phyloP scores from a whole-genome alignment of 2,888 invertebrate genomes.

The Ichneumoninae sp. region DNA sequence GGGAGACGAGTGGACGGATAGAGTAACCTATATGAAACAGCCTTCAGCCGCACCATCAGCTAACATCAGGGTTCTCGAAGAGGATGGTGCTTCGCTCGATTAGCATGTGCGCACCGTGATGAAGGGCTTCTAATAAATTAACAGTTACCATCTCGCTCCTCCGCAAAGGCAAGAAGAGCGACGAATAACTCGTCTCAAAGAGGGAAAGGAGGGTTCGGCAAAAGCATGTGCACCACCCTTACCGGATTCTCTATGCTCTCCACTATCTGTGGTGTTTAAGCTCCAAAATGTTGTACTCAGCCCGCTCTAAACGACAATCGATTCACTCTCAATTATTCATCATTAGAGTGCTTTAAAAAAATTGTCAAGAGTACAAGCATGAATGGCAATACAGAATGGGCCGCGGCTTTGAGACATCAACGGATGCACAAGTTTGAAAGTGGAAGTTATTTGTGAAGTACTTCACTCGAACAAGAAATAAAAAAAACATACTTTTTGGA shows the following conservation, averaged over 20 bases:
- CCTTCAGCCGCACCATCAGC: conserved; percentile 45
- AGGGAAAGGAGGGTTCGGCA: conserved; percentile 49
- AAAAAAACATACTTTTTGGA: too few relatives aligned
- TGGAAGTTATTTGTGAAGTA: too few relatives aligned
- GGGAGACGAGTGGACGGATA: conserved; percentile 16
- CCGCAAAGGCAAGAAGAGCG: conserved; percentile 20
- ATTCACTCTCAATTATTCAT: conserved; percentile 38
- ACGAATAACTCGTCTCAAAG: conserved; percentile 33
- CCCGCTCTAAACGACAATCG: conserved; percentile 40
- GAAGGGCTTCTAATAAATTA: conserved; percentile 62
- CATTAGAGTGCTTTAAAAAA: background rate
- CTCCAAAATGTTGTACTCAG: conserved; percentile 15
- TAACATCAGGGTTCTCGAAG: conserved; percentile 42
- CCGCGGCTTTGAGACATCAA: too few relatives aligned
- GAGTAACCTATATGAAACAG: conserved; percentile 46
- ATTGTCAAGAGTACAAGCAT: too few relatives aligned
- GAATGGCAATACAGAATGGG: background rate
- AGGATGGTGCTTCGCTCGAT: conserved; percentile 73
- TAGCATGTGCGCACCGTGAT: conserved; percentile 73
- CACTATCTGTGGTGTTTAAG: background rate
- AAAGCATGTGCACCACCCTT: conserved; percentile 19
- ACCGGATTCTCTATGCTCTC: background rate
- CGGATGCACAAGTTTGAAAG: too few relatives aligned
- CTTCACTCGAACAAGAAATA: too few relatives aligned
- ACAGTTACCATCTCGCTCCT: conserved; percentile 46